A percentile compares a stretch with the other conserved stretches of the same genome.
Evolutionary conservation across 2,113 vertebrate species (phyloP).

Genomic region (Lepidothrix coronata): DNA sequence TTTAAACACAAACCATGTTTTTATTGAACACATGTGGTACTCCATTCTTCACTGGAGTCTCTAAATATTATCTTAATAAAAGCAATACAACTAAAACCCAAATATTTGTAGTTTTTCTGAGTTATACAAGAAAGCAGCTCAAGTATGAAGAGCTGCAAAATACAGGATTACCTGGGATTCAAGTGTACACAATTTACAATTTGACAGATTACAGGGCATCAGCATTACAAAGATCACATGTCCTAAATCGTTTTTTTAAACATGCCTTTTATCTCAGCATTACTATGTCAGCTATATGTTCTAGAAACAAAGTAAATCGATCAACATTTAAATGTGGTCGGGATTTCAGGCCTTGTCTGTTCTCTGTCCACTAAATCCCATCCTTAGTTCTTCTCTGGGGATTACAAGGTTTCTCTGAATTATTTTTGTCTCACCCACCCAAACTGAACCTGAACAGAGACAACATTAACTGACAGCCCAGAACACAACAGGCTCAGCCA

Average conservation of each 20-base stretch:
- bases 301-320: background rate
- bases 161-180: background rate
- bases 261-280: background rate
- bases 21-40: background rate
- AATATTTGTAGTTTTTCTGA: background rate
- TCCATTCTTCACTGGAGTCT: background rate
- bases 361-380: background rate
- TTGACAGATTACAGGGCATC: background rate
- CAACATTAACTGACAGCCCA: background rate
- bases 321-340: accelerated
- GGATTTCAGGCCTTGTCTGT: background rate
- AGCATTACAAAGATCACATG: background rate
- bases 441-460: background rate
- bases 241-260: background rate
- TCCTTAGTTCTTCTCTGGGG: background rate
- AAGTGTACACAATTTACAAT: background rate
- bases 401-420: background rate
- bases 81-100: background rate
- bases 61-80: background rate
- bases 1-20: background rate
- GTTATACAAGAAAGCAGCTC: background rate
- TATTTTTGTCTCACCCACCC: background rate
- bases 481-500: background rate
- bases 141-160: background rate
- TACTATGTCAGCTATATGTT: background rate